phyloP scores from a whole-genome alignment of 2,888 invertebrate species.

The Margaritifera margaritifera region DNA sequence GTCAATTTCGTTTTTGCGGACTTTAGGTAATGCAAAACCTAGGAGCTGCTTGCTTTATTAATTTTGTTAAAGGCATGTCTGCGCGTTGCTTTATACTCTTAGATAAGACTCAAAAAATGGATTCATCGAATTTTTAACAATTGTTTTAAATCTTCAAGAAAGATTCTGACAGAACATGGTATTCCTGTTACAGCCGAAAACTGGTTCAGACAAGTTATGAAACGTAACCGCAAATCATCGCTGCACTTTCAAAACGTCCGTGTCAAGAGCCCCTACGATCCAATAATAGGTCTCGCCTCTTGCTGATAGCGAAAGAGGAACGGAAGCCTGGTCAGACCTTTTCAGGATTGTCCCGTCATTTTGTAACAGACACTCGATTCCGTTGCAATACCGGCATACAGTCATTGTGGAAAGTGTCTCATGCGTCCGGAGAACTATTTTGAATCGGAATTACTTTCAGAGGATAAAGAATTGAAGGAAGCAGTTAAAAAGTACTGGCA shows the following conservation, averaged over 20 bases:
- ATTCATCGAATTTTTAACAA: no score
- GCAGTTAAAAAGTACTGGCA: constrained; percentile 48
- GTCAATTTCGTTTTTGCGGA: constrained; percentile 28
- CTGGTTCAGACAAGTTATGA: constrained; percentile 45
- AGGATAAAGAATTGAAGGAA: constrained; percentile 33
- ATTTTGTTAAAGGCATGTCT: no score
- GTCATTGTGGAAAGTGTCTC: constrained; percentile 50
- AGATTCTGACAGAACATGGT: constrained; percentile 35
- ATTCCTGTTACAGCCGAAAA: constrained; percentile 51
- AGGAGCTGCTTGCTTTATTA: no score
- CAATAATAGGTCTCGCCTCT: constrained; percentile 36
- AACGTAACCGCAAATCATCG: constrained; percentile 35
- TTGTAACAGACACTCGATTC: constrained; percentile 52
- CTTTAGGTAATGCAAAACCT: no score
- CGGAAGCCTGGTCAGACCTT: constrained; percentile 38
- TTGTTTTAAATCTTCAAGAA: no score
- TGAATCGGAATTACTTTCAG: constrained; percentile 33
- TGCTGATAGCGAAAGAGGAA: constrained; percentile 34
- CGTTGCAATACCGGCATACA: constrained; percentile 41
- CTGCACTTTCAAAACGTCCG: constrained; percentile 50
- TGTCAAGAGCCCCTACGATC: constrained; percentile 45
- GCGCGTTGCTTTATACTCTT: no score
- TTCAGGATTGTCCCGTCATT: constrained; percentile 48
- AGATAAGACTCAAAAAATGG: no score
- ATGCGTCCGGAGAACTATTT: constrained; percentile 51